phyloP scores from a whole-genome alignment of 2,113 vertebrate genomes.

The Nettapus auritus region DNA sequence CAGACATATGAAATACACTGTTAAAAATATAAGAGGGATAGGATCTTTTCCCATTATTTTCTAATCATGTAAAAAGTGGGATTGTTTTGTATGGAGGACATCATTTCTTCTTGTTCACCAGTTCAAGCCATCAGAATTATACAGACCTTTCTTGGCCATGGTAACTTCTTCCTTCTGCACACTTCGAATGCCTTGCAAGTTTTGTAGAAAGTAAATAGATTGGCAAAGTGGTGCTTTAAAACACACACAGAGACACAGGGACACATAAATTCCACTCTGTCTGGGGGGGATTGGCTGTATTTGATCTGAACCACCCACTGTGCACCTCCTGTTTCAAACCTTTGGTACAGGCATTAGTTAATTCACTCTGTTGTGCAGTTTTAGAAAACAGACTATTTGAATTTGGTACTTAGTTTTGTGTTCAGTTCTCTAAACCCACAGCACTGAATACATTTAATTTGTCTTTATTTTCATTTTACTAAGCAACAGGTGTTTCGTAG shows the following conservation, averaged over 20 bases:
- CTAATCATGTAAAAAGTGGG: background rate
- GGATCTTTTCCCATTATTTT: background rate
- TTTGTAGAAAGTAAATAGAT: background rate
- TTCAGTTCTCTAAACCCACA: background rate
- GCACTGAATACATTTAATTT: background rate
- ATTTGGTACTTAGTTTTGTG: background rate
- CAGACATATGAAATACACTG: background rate
- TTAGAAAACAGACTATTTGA: background rate
- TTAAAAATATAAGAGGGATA: background rate
- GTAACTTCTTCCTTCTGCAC: background rate
- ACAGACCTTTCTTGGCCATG: background rate
- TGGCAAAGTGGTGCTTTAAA: background rate
- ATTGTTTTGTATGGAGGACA: background rate
- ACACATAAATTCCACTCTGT: background rate
- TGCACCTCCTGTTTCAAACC: background rate
- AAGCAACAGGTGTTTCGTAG: conserved; percentile 21
- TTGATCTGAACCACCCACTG: background rate
- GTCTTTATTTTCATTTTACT: background rate
- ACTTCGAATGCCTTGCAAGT: background rate
- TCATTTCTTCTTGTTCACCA: background rate
- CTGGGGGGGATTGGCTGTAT: background rate
- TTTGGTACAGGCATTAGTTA: background rate
- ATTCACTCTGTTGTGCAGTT: background rate
- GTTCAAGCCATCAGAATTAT: background rate
- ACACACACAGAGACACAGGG: background rate